Base-by-base conservation (phyloP, 2,888 invertebrate species). In the Macropis europaea region DNA sequence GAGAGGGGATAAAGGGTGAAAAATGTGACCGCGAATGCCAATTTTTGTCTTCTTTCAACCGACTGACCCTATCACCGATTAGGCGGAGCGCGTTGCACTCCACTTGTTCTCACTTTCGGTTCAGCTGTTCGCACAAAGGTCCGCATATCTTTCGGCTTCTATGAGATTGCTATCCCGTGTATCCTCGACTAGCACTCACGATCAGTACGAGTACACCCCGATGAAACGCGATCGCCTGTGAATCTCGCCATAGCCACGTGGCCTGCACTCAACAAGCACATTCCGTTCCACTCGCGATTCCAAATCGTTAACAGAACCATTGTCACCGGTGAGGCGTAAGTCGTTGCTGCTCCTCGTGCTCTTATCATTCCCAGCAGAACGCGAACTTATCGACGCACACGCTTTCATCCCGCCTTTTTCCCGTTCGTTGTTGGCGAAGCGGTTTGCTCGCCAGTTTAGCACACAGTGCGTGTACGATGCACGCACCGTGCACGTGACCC, bases 1-100 rank as follows among this genome's bases (percentile, higher is more conserved):
- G 34, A 57, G 24, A 19, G 28, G 34, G 53, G 5, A 11, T 4
- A 28, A 4, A 26, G 45, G 26, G 7, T n/a, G 24, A 36, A 54
- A 38, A 42, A 61, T 50, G 34, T 50, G 38, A 43, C 71, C 57
- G 38, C 40, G 36, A 60, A 59, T 30, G 50, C 42, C 36, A 57
- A 67, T 60, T 59, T 38, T 60, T 53, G 28, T 62, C 60, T 69
- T 61, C 32, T 50, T 69, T 76, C 54, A 79, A 57, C 74, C 69
- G 61, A 76, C 61, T 67, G 74, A 76, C 73, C 78, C 77, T 77
- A 84, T 80, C 82, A 82, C 66, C 80, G 82, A 84, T 82, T 84
- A 69, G 80, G 75, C 53, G 82, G 79, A 57, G 67, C 84, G 68
- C 80, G 77, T 66, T 71, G 67, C 76, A 76, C 76, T 70, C 72